phyloP scores from a whole-genome alignment of 2,113 vertebrate species.

The Centropus bengalensis region DNA sequence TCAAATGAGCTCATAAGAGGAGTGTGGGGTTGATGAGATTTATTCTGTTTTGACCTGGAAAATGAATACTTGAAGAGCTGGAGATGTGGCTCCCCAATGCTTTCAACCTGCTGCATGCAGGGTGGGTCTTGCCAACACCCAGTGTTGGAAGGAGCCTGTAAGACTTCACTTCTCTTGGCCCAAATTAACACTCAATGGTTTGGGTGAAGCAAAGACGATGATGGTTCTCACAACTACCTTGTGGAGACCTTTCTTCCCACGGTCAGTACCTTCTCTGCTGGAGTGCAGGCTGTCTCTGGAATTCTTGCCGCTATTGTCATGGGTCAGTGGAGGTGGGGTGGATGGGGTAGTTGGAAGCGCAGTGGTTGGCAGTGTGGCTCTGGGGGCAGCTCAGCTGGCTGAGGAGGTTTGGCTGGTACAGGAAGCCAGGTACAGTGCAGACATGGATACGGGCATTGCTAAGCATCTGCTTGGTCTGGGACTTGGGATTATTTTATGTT shows the following conservation, averaged over 20 bases:
- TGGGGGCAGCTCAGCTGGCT: fast-evolving
- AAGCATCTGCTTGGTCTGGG: not conserved
- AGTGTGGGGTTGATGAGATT: not conserved
- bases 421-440: not conserved
- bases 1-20: not conserved
- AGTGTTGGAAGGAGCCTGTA: fast-evolving
- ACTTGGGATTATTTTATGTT: too few species aligned
- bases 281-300: not conserved
- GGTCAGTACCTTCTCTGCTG: fast-evolving
- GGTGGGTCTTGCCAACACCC: not conserved
- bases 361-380: fast-evolving
- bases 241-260: not conserved
- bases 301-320: not conserved
- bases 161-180: not conserved
- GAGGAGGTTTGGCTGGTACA: not conserved
- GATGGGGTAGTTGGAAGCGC: not conserved
- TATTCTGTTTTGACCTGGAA: not conserved
- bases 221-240: not conserved
- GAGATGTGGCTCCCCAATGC: fast-evolving
- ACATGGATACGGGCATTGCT: fast-evolving
- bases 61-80: not conserved
- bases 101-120: not conserved
- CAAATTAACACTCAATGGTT: not conserved
- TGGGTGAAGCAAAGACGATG: not conserved
- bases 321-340: not conserved